Conservation (phyloP, 2,888 invertebrate genomes). For the Tubulanus polymorphus region DNA sequence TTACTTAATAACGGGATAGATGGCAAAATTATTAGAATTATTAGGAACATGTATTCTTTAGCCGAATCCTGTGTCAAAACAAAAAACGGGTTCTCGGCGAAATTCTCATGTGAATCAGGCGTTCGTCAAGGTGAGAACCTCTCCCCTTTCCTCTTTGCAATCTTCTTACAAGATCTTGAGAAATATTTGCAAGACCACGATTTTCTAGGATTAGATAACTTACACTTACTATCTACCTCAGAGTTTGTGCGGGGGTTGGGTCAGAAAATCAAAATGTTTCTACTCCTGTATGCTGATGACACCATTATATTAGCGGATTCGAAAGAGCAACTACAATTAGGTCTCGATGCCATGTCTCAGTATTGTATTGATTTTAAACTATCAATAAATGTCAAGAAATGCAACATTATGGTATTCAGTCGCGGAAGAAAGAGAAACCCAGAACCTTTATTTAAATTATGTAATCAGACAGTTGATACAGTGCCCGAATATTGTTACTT, state of each 20-base stretch:
- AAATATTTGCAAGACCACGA: not conserved
- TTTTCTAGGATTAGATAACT: not conserved
- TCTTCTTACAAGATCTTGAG: constrained; percentile 8
- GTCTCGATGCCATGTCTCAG: not conserved
- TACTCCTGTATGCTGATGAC: constrained; percentile 15
- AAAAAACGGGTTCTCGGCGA: not conserved
- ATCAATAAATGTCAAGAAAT: constrained; percentile 5
- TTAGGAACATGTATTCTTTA: not conserved
- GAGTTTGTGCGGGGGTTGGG: not conserved
- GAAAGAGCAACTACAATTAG: not conserved
- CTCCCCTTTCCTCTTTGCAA: not conserved
- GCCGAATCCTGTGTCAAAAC: not conserved
- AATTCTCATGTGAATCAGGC: not conserved
- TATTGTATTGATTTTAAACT: constrained; percentile 5
- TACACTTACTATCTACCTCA: not conserved
- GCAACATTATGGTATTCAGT: constrained; percentile 10
- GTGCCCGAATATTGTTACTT: too few species aligned
- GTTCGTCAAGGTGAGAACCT: constrained; percentile 4
- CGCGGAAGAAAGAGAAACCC: constrained; percentile 2
- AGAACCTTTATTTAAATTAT: too few species aligned
- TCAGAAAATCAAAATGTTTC: constrained; percentile 4
- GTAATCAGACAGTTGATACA: too few species aligned
- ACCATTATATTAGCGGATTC: constrained; percentile 12
- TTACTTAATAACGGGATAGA: not conserved
- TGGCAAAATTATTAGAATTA: constrained; percentile 2